A percentile compares a stretch with the other conserved stretches of the same genome.
Evolutionary conservation across 2,888 invertebrate species (phyloP).

Genomic region (Nycteola revayana): DNA sequence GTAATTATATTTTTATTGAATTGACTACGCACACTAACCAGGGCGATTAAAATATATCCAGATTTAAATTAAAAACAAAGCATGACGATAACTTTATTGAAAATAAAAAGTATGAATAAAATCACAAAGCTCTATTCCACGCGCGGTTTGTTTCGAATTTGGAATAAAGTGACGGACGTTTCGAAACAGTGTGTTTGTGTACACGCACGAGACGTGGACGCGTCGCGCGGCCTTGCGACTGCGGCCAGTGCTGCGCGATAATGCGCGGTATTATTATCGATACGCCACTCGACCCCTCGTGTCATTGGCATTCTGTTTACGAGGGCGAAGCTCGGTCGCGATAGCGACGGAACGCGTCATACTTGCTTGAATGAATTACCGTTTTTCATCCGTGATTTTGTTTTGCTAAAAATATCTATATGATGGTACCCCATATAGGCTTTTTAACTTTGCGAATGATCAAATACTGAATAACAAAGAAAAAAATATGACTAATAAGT

Average conservation of each 20-base stretch:
- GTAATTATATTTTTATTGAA: not conserved
- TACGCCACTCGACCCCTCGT: constrained; percentile 60
- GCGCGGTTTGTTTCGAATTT: constrained; percentile 40
- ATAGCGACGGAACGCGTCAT: constrained; percentile 55
- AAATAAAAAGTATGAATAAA: constrained; percentile 16
- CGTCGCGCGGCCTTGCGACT: constrained; percentile 71
- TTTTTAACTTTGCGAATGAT: not conserved
- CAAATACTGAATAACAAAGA: not conserved
- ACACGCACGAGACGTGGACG: constrained; percentile 47
- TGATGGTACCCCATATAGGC: not conserved
- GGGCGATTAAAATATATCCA: not conserved
- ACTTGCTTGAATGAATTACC: constrained; percentile 43
- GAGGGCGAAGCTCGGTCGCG: constrained; percentile 58
- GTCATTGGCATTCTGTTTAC: constrained; percentile 79
- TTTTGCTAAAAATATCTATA: too few species aligned
- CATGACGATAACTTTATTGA: too few species aligned
- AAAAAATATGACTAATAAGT: too few species aligned
- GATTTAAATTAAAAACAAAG: not conserved
- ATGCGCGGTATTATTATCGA: constrained; percentile 64
- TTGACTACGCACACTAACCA: too few species aligned
- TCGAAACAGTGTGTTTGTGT: constrained; percentile 53
- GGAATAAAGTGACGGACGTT: constrained; percentile 49
- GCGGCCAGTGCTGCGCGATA: constrained; percentile 68
- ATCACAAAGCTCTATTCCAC: constrained; percentile 15
- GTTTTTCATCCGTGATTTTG: constrained; percentile 23